Evolutionary conservation across 2,797 vertebrate species (phyloP), one percentile per base, ranked within the genome.

Genomic region (Acipenser ruthenus): DNA sequence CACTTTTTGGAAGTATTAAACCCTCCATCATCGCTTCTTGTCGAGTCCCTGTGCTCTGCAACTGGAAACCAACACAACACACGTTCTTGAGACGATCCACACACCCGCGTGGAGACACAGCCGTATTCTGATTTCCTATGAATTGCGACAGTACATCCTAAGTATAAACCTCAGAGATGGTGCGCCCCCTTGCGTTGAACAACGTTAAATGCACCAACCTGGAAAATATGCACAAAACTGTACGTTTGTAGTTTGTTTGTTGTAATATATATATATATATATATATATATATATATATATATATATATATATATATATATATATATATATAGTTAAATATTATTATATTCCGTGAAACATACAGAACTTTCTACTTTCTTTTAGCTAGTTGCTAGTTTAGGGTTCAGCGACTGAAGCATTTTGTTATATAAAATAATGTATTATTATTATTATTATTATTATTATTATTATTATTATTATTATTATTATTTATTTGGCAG

Each of bases 201-300:
- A 3, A 0, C 0, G 0, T 2, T 15, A 71, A 71, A 67, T 80
- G 13, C 76, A 76, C 37, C 63, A 51, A 64, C 37, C 53, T 51
- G 63, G 37, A 37, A 37, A 37, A 37, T 37, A 37, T 37, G 37
- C 37, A 37, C 37, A 37, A 18, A 18, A 18, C 18, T 18, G 37
- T 37, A 37, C 37, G 37, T 37, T 37, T 37, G 37, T 5, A 37
- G 37, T 37, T 4, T 37, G 37, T 37, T 37, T 37, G 37, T 37
- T 37, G 37, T 37, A 37, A 18, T n/a, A n/a, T n/a, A n/a, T 78
- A 77, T 77, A 77, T 59, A 69, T 71, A 78, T 84, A 83, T 81
- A 79, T 80, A 82, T 79, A 73, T 18, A 69, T 66, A 77, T 70
- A 80, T 66, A 59, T 60, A 23, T 48, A 47, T 23, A 23, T 23